A percentile compares a stretch with the other conserved stretches of the same genome.
Evolutionary conservation across 1,140 invertebrate species (phyloP).

Genomic region (Galleria mellonella): DNA sequence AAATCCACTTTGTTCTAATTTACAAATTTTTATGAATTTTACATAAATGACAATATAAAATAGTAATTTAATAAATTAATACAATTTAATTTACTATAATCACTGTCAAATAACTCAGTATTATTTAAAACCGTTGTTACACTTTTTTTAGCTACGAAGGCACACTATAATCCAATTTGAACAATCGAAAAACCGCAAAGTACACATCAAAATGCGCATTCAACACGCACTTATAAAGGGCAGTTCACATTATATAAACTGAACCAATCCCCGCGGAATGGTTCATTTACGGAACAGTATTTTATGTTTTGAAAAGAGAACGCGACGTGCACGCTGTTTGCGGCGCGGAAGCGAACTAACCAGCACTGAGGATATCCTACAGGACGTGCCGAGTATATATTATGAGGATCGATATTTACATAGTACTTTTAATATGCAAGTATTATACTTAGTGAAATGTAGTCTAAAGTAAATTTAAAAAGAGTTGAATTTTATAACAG

Average conservation of each 20-base stretch:
- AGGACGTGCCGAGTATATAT: slow-evolving; percentile 52
- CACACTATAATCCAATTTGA: too few species aligned
- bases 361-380: slow-evolving; percentile 52
- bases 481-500: too few species aligned
- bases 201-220: not conserved
- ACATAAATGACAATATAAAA: too few species aligned
- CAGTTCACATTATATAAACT: slow-evolving; percentile 16
- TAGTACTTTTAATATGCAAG: slow-evolving; percentile 64
- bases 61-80: too few species aligned
- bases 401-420: slow-evolving; percentile 70
- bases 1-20: too few species aligned
- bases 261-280: slow-evolving; percentile 14
- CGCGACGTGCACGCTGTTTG: slow-evolving; percentile 53
- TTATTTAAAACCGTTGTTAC: too few species aligned
- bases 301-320: slow-evolving; percentile 31
- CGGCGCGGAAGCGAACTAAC: slow-evolving; percentile 62
- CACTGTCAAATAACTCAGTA: too few species aligned
- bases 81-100: too few species aligned
- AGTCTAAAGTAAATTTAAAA: too few species aligned
- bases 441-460: not conserved
- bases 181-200: not conserved
- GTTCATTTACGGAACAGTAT: slow-evolving; percentile 15
- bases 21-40: too few species aligned
- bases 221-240: slow-evolving; percentile 13
- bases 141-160: too few species aligned